Evolutionary conservation across 2,888 invertebrate species (phyloP).

Genomic region (Drosophila quasianomalipes): DNA sequence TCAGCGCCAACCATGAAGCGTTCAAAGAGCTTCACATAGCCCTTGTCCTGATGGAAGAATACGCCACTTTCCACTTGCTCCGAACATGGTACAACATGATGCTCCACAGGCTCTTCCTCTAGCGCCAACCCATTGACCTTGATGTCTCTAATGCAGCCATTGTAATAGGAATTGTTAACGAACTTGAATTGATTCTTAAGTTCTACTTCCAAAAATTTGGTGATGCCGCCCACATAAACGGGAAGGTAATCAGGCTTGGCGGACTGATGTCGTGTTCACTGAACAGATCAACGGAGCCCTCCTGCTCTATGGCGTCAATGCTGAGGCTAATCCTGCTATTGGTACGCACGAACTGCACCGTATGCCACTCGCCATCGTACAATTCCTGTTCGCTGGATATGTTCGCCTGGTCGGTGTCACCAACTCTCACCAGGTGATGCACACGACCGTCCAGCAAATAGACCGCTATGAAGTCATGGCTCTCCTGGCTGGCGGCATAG

Average conservation of each 20-base stretch:
- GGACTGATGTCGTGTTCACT: slow-evolving; percentile 86
- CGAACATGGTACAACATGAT: slow-evolving; percentile 92
- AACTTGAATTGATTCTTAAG: slow-evolving; percentile 83
- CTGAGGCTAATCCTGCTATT: slow-evolving; percentile 87
- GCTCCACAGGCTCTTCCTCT: slow-evolving; percentile 87
- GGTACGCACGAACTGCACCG: slow-evolving; percentile 89
- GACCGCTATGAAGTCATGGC: slow-evolving; percentile 90
- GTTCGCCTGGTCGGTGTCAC: slow-evolving; percentile 88
- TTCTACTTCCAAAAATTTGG: slow-evolving; percentile 85
- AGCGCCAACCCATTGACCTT: slow-evolving; percentile 89
- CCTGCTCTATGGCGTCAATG: slow-evolving; percentile 73
- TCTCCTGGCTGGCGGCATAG: slow-evolving; percentile 89
- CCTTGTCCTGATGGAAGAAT: slow-evolving; percentile 93
- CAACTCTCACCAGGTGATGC: slow-evolving; percentile 88
- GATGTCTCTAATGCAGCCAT: slow-evolving; percentile 93
- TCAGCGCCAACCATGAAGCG: slow-evolving; percentile 92
- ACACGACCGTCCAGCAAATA: slow-evolving; percentile 91
- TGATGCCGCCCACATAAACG: slow-evolving; percentile 93
- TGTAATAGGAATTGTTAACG: slow-evolving; percentile 87
- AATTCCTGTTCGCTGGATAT: slow-evolving; percentile 87
- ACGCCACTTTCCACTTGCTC: slow-evolving; percentile 92
- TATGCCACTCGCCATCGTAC: slow-evolving; percentile 93
- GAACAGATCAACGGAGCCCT: slow-evolving; percentile 84
- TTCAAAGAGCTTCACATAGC: slow-evolving; percentile 89
- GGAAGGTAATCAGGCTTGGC: slow-evolving; percentile 88